phyloP scores from a whole-genome alignment of 2,888 invertebrate genomes.

The Tetanocera ferruginea region DNA sequence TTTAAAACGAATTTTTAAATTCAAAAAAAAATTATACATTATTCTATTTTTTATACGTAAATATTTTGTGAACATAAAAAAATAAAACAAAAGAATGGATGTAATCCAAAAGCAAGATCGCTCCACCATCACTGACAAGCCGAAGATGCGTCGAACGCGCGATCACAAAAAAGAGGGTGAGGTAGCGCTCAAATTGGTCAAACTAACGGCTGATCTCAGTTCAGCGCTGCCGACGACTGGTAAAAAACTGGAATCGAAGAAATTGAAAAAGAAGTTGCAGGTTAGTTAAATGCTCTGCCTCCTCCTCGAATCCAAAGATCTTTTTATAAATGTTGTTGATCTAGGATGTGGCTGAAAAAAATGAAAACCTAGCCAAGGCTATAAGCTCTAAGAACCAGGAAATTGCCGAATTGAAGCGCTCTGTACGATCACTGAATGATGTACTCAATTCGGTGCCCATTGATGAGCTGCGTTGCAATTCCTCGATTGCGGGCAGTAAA shows the following conservation, averaged over 20 bases:
- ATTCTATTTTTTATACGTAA: neutral
- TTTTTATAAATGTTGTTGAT: neutral
- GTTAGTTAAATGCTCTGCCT: conserved; percentile 29
- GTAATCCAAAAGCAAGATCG: conserved; percentile 49
- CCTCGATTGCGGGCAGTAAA: conserved; percentile 61
- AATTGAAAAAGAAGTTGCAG: conserved; percentile 59
- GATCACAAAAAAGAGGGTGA: neutral
- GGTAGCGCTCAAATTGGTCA: neutral
- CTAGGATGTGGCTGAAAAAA: conserved; percentile 56
- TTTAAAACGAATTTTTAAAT: neutral
- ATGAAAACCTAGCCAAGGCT: conserved; percentile 56
- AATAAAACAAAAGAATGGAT: conserved; percentile 53
- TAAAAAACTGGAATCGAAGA: conserved; percentile 49
- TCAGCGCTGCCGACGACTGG: conserved; percentile 40
- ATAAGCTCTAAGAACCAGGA: conserved; percentile 61
- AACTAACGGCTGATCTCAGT: conserved; percentile 40
- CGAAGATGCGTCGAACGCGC: conserved; percentile 10
- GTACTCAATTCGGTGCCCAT: conserved; percentile 64
- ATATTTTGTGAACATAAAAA: conserved; percentile 13
- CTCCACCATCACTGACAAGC: conserved; percentile 45
- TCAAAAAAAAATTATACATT: conserved; percentile 25
- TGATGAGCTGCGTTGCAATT: conserved; percentile 63
- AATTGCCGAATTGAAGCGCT: conserved; percentile 60
- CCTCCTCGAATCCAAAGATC: neutral
- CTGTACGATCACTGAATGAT: conserved; percentile 62